These are phyloP conservation scores for Cyanoliseus patagonus DNA, from an alignment of 2,113 vertebrate genomes.

Conservation along the genomic window DNA sequence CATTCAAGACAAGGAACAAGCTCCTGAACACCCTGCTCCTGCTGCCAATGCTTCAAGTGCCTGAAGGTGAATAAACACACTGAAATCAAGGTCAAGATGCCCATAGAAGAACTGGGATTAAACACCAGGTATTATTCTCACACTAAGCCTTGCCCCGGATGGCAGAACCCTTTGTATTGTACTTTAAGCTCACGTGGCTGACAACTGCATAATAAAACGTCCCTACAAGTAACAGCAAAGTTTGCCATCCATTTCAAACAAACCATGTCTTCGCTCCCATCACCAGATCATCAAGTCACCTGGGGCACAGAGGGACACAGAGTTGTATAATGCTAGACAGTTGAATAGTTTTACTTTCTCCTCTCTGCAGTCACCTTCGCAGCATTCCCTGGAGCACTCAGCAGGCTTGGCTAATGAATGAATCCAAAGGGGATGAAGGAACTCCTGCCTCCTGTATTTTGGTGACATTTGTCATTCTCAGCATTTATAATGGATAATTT, in stretches of 20 bases:
- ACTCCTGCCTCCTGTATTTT: not conserved
- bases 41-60: not conserved
- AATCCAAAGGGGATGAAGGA: not conserved
- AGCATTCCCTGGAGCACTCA: accelerated
- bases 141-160: not conserved
- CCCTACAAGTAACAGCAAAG: not conserved
- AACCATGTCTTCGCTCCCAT: not conserved
- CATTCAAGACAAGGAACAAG: not conserved
- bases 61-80: not conserved
- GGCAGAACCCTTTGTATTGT: not conserved
- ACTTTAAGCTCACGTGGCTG: not conserved
- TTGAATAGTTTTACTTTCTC: not conserved
- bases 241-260: not conserved
- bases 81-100: not conserved
- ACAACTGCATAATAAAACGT: not conserved
- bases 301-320: not conserved
- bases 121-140: not conserved
- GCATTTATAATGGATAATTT: not conserved
- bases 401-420: not conserved
- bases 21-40: not conserved
- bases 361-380: not conserved
- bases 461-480: not conserved
- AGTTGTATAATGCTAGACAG: not conserved
- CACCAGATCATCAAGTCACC: not conserved
- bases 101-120: not conserved